phyloP scores from a whole-genome alignment of 1,140 invertebrate genomes.

The Agrilus planipennis region DNA sequence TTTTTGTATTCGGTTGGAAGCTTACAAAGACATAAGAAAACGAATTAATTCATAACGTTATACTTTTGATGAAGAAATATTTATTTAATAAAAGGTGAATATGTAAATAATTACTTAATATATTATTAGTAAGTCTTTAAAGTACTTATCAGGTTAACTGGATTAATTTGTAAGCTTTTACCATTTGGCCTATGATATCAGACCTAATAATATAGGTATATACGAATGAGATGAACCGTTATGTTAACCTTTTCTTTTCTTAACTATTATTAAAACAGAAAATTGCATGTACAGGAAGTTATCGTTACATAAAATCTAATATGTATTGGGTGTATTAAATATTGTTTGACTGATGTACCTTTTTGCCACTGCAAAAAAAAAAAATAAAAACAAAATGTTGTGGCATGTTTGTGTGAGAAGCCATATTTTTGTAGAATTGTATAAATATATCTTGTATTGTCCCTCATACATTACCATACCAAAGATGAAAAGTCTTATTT shows the following conservation, averaged over 20 bases:
- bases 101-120: too few species aligned
- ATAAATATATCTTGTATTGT: slow-evolving; percentile 7
- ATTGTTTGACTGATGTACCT: slow-evolving; percentile 14
- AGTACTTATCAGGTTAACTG: too few species aligned
- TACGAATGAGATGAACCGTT: background rate
- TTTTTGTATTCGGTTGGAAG: too few species aligned
- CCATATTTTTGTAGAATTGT: slow-evolving; percentile 22
- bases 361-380: too few species aligned
- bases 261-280: background rate
- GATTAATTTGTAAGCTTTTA: too few species aligned
- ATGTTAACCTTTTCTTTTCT: background rate
- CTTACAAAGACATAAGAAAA: too few species aligned
- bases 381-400: too few species aligned
- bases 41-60: background rate
- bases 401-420: slow-evolving; percentile 22
- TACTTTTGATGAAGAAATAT: slow-evolving; percentile 4
- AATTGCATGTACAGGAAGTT: background rate
- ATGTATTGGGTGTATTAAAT: background rate
- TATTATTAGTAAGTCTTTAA: too few species aligned
- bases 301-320: background rate
- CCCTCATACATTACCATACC: slow-evolving; percentile 18
- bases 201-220: too few species aligned
- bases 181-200: too few species aligned
- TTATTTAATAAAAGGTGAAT: background rate
- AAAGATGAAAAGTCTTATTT: slow-evolving; percentile 19